Evolutionary conservation across 1,140 invertebrate species (phyloP), one percentile per base, ranked within the genome.

Genomic region (Drosophila orena): DNA sequence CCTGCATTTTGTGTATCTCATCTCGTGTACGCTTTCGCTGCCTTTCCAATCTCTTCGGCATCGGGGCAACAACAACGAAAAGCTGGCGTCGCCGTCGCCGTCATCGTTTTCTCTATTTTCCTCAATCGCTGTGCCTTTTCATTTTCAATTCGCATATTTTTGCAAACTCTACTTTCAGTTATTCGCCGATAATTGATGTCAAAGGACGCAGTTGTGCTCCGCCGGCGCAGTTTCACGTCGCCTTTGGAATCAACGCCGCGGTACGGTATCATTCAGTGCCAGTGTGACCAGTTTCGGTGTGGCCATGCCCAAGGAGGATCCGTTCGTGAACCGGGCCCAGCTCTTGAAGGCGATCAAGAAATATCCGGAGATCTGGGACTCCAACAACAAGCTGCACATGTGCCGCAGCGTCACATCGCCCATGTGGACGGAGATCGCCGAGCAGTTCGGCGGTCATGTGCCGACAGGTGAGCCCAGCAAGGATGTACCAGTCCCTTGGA

Each of bases 121-220:
- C 90, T 86, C 90, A 91, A 91, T 91, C 90, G 88, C 77, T 79
- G 58, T 77, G 90, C 90, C 88, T 91, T 91, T 91, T 91, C 90
- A 89, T 90, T 90, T 91, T 90, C 83, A 88, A 89, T 91, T 91
- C 90, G 81, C 76, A 91, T 91, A 91, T 91, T 91, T 84, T 91
- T 90, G 90, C 90, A 90, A 91, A 88, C 90, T 91, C 86, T 91
- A 90, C 90, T 91, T 91, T 91, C 88, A 91, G 90, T 91, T 91
- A 91, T 91, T 91, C 90, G 90, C 90, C 90, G 90, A 91, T 91
- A 91, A 91, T 91, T 91, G 90, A 91, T 91, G 90, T 91, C 90
- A 91, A 91, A 91, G 90, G 90, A 91, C 90, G 90, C 90, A 88
- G 83, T 83, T 91, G 77, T 88, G 83, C 83, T 83, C 79, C 83